Base-by-base conservation (phyloP, 64 coral and sea anemone genomes). In the Montipora sp. region DNA sequence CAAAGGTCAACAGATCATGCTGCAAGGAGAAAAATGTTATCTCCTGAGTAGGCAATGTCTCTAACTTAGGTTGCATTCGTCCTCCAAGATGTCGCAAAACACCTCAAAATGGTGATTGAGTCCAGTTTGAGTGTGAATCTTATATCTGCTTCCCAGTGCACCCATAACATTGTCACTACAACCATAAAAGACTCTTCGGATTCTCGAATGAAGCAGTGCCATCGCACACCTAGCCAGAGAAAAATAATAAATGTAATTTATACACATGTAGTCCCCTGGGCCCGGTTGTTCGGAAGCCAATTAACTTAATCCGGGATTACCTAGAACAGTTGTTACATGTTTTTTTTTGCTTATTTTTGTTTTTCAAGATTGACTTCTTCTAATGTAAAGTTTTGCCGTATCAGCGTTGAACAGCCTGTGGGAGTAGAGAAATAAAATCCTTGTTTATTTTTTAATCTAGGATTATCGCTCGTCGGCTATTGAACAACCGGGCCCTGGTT, bases 31-130 rank as follows among this genome's bases (percentile, higher is more conserved):
- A 3, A 66, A 9, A 75, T 11, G 12, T 44, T 75, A 75, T 46
- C 9, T 75, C 27, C 36, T 47, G 14, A 46, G 75, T 49, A 70
- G 16, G n/a, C 9, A 46, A n/a, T 50, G 10, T 11, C 53, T 57
- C 11, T 57, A 6, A 8, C 53, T 6, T 57, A 57, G 0, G 6
- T 57, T 57, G 53, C 94, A 98, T 24, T 98, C 87, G 51, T 81
- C 50, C 23, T 95, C 91, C 44, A 98, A 77, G 13, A 98, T 44
- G 18, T 83, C 96, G 78, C 51, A 51, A 75, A 99, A 99, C 21
- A 96, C 98, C 61, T 99, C 98, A 96, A 94, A 99, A 59, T 99
- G 98, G 75, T 99, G 98, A 51, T 99, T 99, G 9, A 95, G 80
- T 72, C 92, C 89, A 66, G 81, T n/a, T 77, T 94, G 89, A 13